Percentiles rank a stretch among this genome's conserved stretches.
These are phyloP conservation scores for Prionace glauca DNA, from an alignment of 2,797 vertebrate species.

Conservation along the genomic window DNA sequence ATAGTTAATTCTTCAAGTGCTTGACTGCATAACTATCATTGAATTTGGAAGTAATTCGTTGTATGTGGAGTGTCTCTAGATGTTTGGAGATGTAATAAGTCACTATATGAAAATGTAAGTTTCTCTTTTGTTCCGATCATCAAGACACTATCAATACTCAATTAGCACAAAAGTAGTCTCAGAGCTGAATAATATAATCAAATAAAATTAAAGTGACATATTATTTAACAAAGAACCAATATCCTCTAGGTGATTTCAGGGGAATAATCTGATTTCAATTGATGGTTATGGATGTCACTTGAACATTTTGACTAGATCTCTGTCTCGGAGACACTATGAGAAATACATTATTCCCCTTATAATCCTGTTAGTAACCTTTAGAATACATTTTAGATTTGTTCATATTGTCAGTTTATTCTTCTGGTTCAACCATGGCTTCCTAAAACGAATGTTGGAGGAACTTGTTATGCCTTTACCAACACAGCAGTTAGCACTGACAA, in stretches of 20 bases:
- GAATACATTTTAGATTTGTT: neutral
- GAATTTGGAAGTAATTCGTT: conserved; percentile 4
- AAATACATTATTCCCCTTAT: conserved; percentile 10
- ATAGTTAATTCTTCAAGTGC: neutral
- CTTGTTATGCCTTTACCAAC: neutral
- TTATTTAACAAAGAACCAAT: neutral
- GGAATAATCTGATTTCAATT: neutral
- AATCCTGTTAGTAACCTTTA: neutral
- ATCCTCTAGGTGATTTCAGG: neutral
- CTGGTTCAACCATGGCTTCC: neutral
- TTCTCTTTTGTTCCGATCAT: neutral
- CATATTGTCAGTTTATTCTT: neutral
- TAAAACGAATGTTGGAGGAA: neutral
- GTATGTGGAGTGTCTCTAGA: neutral
- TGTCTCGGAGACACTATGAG: neutral
- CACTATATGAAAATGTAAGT: neutral
- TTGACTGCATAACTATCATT: neutral
- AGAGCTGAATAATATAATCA: neutral
- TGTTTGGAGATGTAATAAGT: neutral
- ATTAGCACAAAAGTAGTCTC: neutral
- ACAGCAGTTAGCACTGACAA: neutral
- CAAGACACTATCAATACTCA: neutral
- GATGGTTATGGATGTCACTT: neutral
- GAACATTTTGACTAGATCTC: neutral
- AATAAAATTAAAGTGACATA: neutral